Percentiles rank a stretch among this genome's conserved stretches.
phyloP scores from a whole-genome alignment of 2,888 invertebrate species.

The Cataglyphis albicans region DNA sequence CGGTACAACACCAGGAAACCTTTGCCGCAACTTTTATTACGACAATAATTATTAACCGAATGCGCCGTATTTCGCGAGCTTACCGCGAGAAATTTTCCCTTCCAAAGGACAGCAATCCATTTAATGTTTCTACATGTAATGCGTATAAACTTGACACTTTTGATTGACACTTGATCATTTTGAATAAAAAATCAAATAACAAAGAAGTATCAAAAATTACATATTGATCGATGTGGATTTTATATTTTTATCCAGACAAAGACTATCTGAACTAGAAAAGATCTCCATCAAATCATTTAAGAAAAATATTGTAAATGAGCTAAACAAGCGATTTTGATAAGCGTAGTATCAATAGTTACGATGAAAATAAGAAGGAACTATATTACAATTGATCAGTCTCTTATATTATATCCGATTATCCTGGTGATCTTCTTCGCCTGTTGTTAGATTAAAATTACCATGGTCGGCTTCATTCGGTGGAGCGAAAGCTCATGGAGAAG shows the following conservation, averaged over 20 bases:
- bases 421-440: constrained; percentile 5
- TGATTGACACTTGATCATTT: neutral
- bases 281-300: neutral
- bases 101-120: neutral
- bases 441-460: constrained; percentile 62
- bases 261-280: neutral
- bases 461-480: constrained; percentile 45
- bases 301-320: neutral
- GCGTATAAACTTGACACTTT: neutral
- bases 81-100: neutral
- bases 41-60: constrained; percentile 58
- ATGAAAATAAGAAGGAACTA: constrained; percentile 6
- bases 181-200: neutral
- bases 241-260: neutral
- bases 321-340: neutral
- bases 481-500: constrained; percentile 35
- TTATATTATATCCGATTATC: constrained; percentile 23
- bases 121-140: neutral
- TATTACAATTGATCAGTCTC: constrained; percentile 17
- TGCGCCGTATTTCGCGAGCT: constrained; percentile 16
- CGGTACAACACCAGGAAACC: constrained; percentile 48
- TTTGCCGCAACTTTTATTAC: constrained; percentile 66
- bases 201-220: neutral
- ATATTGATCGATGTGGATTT: neutral
- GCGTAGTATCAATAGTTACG: neutral